Evolutionary conservation across 2,797 vertebrate genomes (phyloP).

Genomic region (Enteromius thamalakanensis): DNA sequence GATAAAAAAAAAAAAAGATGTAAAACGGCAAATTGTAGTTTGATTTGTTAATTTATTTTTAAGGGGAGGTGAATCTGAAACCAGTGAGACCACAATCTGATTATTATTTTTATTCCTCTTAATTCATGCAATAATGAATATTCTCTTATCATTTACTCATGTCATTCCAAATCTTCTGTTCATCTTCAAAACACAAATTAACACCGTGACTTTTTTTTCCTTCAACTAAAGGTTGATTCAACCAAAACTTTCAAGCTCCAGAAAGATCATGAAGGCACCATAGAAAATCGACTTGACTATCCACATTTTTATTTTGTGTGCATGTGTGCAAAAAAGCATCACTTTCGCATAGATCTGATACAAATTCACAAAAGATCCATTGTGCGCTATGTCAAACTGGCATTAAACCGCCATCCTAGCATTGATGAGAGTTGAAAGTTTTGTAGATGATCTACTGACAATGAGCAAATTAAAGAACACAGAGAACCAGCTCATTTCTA

Average conservation of each 20-base stretch:
- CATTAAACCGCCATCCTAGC: not conserved
- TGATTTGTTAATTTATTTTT: not conserved
- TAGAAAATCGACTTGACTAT: not conserved
- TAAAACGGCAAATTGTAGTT: not conserved
- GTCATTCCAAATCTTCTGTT: not conserved
- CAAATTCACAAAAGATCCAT: not conserved
- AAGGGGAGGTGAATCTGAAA: not conserved
- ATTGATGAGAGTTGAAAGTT: not conserved
- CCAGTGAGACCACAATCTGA: not conserved
- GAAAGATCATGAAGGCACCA: not conserved
- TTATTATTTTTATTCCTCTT: not conserved
- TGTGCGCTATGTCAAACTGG: not conserved
- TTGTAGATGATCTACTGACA: not conserved
- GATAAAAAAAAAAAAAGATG: not conserved
- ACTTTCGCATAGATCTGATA: not conserved
- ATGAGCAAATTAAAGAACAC: not conserved
- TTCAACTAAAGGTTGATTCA: not conserved
- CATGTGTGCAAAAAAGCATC: not conserved
- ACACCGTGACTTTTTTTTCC: not conserved
- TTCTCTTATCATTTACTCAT: not conserved
- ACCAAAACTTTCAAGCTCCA: not conserved
- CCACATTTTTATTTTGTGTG: not conserved
- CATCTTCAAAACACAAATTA: not conserved
- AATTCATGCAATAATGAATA: not conserved
- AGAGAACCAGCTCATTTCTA: not conserved